These are phyloP conservation scores for Epirrhoe tristata DNA, from an alignment of 2,888 invertebrate genomes.

Conservation along the genomic window DNA sequence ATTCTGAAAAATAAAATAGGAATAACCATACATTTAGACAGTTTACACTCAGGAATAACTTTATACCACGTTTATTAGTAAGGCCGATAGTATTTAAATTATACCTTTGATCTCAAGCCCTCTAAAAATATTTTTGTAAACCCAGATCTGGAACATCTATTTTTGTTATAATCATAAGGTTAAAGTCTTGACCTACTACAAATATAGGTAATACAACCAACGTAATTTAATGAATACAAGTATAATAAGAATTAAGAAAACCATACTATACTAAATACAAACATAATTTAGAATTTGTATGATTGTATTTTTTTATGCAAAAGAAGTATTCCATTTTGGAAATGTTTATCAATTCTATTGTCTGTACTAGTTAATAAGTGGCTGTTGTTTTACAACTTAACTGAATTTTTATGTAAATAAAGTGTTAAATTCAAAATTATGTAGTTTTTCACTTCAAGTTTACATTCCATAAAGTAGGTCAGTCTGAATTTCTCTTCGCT, in stretches of 20 bases:
- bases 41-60: too few species aligned
- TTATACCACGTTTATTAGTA: too few species aligned
- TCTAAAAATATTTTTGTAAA: slow-evolving; percentile 39
- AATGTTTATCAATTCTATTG: slow-evolving; percentile 45
- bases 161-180: slow-evolving; percentile 32
- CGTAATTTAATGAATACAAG: not conserved
- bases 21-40: too few species aligned
- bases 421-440: slow-evolving; percentile 43
- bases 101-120: slow-evolving; percentile 40
- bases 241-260: slow-evolving; percentile 2
- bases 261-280: not conserved
- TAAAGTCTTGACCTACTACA: slow-evolving; percentile 5
- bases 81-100: slow-evolving; percentile 19
- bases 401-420: slow-evolving; percentile 49
- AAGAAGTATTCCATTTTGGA: slow-evolving; percentile 51
- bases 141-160: slow-evolving; percentile 35
- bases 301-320: slow-evolving; percentile 46
- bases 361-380: slow-evolving; percentile 40
- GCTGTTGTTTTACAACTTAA: slow-evolving; percentile 44
- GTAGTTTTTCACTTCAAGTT: too few species aligned
- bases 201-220: not conserved
- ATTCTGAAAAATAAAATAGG: too few species aligned
- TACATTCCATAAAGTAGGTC: not conserved
- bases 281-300: slow-evolving; percentile 35
- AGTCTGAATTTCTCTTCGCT: not conserved